Percentiles rank a stretch among this genome's conserved stretches.
phyloP scores from a whole-genome alignment of 23 tunicate genomes.

The Clavelina lepadiformis region DNA sequence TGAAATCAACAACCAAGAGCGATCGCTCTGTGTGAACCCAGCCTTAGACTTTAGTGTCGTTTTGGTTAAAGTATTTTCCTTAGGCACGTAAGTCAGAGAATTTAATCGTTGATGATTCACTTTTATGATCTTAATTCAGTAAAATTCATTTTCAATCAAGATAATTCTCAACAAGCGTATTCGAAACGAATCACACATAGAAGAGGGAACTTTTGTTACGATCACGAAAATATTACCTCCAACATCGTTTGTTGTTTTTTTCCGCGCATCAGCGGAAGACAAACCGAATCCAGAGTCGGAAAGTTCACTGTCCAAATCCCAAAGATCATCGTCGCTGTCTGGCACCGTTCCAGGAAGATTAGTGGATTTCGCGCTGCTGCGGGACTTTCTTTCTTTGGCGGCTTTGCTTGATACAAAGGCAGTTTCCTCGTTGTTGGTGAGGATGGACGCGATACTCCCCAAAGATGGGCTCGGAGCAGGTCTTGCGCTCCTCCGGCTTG shows the following conservation, averaged over 20 bases:
- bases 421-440: conserved; percentile 20
- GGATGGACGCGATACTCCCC: conserved; percentile 25
- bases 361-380: background rate
- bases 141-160: too few species aligned
- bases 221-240: too few species aligned
- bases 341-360: conserved; percentile 7
- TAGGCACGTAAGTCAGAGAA: too few species aligned
- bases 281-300: conserved; percentile 67
- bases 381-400: background rate
- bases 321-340: conserved; percentile 27
- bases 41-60: too few species aligned
- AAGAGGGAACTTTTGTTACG: background rate
- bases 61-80: too few species aligned
- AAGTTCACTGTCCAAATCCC: conserved; percentile 45
- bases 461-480: conserved; percentile 6
- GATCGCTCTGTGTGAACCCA: too few species aligned
- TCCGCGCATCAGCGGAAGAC: conserved; percentile 4
- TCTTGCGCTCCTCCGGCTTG: background rate
- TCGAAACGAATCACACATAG: background rate
- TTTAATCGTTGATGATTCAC: too few species aligned
- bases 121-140: too few species aligned
- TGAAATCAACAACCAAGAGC: too few species aligned
- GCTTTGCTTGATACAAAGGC: background rate
- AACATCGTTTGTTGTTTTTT: background rate
- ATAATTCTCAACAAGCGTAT: too few species aligned